Base-by-base conservation (phyloP, 1,140 invertebrate species). In the Apocrypta bakeri region DNA sequence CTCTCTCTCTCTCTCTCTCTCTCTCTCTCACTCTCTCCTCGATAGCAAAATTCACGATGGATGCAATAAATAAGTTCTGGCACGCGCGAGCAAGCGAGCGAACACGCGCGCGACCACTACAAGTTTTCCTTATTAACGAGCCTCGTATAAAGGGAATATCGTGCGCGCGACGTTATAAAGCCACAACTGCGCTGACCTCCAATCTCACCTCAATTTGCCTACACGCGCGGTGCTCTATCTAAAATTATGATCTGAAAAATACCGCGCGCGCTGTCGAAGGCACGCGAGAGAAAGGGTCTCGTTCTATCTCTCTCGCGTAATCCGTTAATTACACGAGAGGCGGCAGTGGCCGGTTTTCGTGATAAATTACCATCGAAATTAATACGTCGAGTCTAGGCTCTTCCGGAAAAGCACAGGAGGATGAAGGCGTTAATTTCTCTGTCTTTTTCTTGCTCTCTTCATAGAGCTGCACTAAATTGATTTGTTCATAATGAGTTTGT, bases 201-300 rank as follows among this genome's bases (percentile, higher is more conserved):
- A 90, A 90, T 92, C 90, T 92, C 91, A 92, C 91, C 91, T 92
- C 90, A 92, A 92, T 92, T 92, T 92, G 91, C 91, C 90, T 92
- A 92, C 89, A 91, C 87, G 87, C 90, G 74, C 69, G n/a, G 78
- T 82, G 81, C 48, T 56, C 87, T 92, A 92, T 92, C 91, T 92
- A 89, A 92, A 92, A 92, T 92, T 91, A 92, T 91, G 88, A 92
- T 92, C 91, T 91, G 85, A 91, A 91, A 91, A 90, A 84, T 85
- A 75, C 24, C 29, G 40, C 69, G n/a, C n/a, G n/a, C 21, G 75
- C 37, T 27, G 71, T 17, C 27, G 7, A 29, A 33, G 11, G 37
- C 37, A 48, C 74, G 79, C 83, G 85, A 83, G 71, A 79, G 31
- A 80, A 72, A 71, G 69, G 68, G 42, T 78, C 78, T 77, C 63